phyloP scores from a whole-genome alignment of 2,113 vertebrate genomes.

The Mesitornis unicolor region DNA sequence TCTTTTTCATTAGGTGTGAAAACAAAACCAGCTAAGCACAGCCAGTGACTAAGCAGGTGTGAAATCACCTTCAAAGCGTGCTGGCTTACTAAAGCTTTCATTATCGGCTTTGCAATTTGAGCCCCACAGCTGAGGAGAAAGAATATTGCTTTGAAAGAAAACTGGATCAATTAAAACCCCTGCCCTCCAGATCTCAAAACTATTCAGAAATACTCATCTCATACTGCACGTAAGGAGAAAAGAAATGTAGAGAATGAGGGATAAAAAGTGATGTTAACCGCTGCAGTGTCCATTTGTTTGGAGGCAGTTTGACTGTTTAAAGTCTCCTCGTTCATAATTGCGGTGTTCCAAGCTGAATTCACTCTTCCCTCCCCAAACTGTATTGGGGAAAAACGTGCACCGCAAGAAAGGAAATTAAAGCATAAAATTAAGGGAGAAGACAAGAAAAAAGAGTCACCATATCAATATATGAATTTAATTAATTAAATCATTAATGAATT shows the following conservation, averaged over 20 bases:
- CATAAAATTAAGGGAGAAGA: not conserved
- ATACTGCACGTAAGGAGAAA: accelerated
- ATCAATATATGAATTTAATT: not conserved
- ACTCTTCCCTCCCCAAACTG: not conserved
- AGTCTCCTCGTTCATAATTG: not conserved
- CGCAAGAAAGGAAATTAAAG: not conserved
- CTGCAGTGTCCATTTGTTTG: not conserved
- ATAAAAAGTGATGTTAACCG: not conserved
- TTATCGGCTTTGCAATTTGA: not conserved
- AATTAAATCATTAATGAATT: not conserved
- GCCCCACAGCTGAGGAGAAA: not conserved
- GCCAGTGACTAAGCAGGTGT: not conserved
- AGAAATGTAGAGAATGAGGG: not conserved
- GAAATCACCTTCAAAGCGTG: not conserved
- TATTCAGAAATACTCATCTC: not conserved
- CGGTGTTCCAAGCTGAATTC: not conserved
- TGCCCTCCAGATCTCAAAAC: not conserved
- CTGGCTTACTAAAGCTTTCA: not conserved
- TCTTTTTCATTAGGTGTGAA: not conserved
- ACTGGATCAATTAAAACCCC: not conserved
- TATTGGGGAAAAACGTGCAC: accelerated
- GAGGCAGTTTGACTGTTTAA: not conserved
- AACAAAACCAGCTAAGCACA: not conserved
- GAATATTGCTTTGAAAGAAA: not conserved
- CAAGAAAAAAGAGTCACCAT: not conserved